A percentile compares a stretch with the other conserved stretches of the same genome.
Evolutionary conservation across 2,113 vertebrate species (phyloP).

Genomic region (Plecturocebus donacophilus): DNA sequence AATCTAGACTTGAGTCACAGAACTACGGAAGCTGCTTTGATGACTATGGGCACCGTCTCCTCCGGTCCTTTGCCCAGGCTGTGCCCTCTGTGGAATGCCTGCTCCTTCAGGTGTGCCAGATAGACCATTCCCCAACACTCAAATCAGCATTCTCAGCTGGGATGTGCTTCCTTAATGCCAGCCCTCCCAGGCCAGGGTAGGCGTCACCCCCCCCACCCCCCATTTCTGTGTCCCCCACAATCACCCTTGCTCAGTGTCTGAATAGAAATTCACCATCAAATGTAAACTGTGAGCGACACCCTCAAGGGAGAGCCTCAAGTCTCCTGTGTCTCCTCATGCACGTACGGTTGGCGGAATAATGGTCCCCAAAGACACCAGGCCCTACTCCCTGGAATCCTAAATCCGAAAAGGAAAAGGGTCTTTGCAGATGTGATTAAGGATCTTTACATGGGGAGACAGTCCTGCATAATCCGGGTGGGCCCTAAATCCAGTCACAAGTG

Average conservation of each 20-base stretch:
- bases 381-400: neutral
- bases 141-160: neutral
- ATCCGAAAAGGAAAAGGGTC: neutral
- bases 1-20: neutral
- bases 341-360: too few relatives aligned
- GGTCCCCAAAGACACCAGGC: neutral
- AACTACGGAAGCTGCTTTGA: neutral
- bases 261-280: too few relatives aligned
- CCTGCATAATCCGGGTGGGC: neutral
- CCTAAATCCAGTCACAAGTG: neutral
- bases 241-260: neutral
- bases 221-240: neutral
- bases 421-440: neutral
- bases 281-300: neutral
- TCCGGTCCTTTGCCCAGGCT: neutral
- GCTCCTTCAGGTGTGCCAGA: neutral
- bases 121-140: neutral
- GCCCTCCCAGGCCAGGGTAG: neutral
- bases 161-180: neutral
- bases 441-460: too few relatives aligned
- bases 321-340: neutral
- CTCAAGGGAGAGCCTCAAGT: too few relatives aligned
- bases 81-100: neutral
- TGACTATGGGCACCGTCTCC: neutral
- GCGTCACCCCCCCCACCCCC: neutral